Base-by-base conservation (phyloP, 2,797 vertebrate genomes). In the Diplodus puntazzo region DNA sequence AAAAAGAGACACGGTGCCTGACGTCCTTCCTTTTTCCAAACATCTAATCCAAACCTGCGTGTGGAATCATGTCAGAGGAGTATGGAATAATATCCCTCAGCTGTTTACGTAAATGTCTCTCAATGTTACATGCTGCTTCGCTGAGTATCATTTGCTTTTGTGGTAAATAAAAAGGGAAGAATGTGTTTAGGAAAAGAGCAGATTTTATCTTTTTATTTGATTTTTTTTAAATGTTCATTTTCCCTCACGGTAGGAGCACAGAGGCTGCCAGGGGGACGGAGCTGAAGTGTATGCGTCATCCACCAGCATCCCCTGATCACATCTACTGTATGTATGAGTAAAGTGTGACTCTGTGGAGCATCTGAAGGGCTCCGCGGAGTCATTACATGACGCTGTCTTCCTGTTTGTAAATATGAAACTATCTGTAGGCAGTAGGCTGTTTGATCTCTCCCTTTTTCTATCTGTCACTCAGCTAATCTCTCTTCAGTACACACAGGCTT, bases 341-440 rank as follows among this genome's bases (percentile, higher is more conserved):
- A 65, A 68, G 20, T 20, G 34, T 71, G 68, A 23, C 71, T 39
- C 64, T 13, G 2, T 34, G 67, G 8, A 14, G 54, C 70, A 61
- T 88, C 72, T 82, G 81, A 87, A 61, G 50, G 30, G 49, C 61
- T 23, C 5, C 30, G 6, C 30, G 5, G 30, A 34, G 30, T 34
- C 30, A 5, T 68, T 42, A 65, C 73, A 73, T 73, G 80, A 81
- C n/a, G 1, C 66, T 0, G 20, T 23, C 77, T 80, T 89, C 84
- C 86, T 92, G 88, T 92, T 91, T 85, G 82, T 90, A 75, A 77
- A 87, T 81, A 55, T 69, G 30, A 80, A 88, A 60, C 60, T 59
- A 54, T 83, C 84, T 87, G 81, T 85, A 53, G 84, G 75, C 82
- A 64, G 61, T 4, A 23, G 67, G 42, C 23, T 4, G 67, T 89